Percentiles rank a stretch among this genome's conserved stretches.
These are phyloP conservation scores for Hermaeophaga mercurialis DNA, from an alignment of 2,888 invertebrate species.

Conservation along the genomic window DNA sequence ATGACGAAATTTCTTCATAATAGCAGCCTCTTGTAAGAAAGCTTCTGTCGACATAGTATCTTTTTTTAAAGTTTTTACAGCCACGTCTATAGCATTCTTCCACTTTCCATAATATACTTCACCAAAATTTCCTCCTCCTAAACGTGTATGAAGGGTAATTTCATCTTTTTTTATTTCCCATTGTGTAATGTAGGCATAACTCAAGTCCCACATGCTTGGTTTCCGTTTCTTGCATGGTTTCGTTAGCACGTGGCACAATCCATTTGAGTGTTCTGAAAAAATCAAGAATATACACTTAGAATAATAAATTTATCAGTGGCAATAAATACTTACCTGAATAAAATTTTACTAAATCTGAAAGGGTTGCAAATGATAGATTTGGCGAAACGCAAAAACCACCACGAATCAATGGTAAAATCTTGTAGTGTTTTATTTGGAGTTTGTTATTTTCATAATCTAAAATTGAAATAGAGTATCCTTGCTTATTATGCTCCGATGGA, in stretches of 20 bases:
- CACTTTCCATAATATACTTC: constrained; percentile 93
- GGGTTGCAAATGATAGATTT: constrained; percentile 88
- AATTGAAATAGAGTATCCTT: constrained; percentile 84
- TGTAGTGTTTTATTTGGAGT: constrained; percentile 97
- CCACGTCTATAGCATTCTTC: constrained; percentile 94
- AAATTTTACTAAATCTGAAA: constrained; percentile 91
- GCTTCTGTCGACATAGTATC: constrained; percentile 96
- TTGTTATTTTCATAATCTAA: constrained; percentile 93
- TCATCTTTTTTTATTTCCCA: constrained; percentile 95
- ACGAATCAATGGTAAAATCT: constrained; percentile 89
- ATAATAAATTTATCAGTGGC: not conserved
- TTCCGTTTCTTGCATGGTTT: constrained; percentile 93
- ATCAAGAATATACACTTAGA: no score
- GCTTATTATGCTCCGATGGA: constrained; percentile 95
- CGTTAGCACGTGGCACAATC: constrained; percentile 91
- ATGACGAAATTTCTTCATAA: constrained; percentile 98
- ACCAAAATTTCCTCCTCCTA: constrained; percentile 52
- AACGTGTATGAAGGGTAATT: constrained; percentile 81
- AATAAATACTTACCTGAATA: constrained; percentile 82
- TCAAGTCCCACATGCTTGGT: constrained; percentile 96
- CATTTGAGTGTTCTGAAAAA: constrained; percentile 86
- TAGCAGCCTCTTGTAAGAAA: constrained; percentile 96
- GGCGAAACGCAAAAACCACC: constrained; percentile 97
- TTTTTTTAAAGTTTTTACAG: constrained; percentile 86
- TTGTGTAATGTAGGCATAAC: constrained; percentile 81